Base-by-base conservation (phyloP, 2,797 vertebrate genomes). In the Tapirus indicus region DNA sequence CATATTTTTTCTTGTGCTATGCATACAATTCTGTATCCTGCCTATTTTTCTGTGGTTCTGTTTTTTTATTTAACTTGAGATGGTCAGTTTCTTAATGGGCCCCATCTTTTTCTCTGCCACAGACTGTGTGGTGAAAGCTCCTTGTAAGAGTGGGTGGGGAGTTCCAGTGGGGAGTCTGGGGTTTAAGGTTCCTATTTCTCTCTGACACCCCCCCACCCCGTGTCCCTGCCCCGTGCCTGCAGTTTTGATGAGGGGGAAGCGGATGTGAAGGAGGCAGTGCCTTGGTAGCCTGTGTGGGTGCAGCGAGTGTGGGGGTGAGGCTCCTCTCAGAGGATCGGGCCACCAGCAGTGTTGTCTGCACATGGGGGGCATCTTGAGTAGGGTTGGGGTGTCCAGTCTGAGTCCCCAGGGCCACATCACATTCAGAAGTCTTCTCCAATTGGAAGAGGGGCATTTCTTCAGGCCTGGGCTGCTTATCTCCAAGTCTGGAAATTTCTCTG, bases 41-140 rank as follows among this genome's bases (percentile, higher is more conserved):
- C 41, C 11, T 44, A 47, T 29, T 79, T 93, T 93, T 91, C 94
- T 54, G 29, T 49, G 62, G 41, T 86, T 58, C 75, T 96, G 56
- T 11, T 49, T 69, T 91, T 93, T 54, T 21, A 7, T 72, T 89
- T 84, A 92, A 88, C 49, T 71, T 79, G 89, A 87, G 23, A 21
- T 8, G 52, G 38, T 83, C 49, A 2, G 0, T 95, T 91, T 89
- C 80, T 91, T 85, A 69, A 64, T 14, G 3, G 5, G 9, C 41
- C 52, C 16, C 29, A 5, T 79, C 69, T 38, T 91, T 25, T 38
- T 49, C 85, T 49, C 52, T 29, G 7, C 17, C 41, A 41, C n/a
- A 1, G 14, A 52, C 71, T 56, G 4, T 69, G 64, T 60, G 20
- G 32, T 27, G 23, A 84, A 27, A 47, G 49, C 27, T 74, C n/a